Evolutionary conservation across 2,888 invertebrate species (phyloP), one percentile per base, ranked within the genome.

Genomic region (Hemaris fuciformis): DNA sequence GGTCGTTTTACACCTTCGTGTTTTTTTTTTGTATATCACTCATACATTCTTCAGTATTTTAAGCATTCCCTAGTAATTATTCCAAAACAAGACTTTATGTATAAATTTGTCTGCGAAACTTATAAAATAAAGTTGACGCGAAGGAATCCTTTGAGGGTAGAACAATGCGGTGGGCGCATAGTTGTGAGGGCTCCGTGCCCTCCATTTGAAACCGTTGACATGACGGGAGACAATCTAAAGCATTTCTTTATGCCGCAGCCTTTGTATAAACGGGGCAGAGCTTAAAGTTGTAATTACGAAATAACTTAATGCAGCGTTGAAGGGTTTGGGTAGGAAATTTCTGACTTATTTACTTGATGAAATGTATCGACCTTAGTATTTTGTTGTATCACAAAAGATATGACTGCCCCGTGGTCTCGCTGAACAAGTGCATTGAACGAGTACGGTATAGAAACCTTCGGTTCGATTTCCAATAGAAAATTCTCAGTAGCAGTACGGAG

Each of bases 41-140:
- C n/a, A n/a, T n/a, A n/a, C n/a, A n/a, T n/a, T n/a, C n/a, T n/a
- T n/a, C n/a, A n/a, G n/a, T n/a, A n/a, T n/a, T n/a, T n/a, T n/a
- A 38, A 25, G 13, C 22, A 46, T 23, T n/a, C 5, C 3, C 4
- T 4, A 31, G 18, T 27, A 53, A 15, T 25, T 48, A 48, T 31
- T 27, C 10, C 53, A 53, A 5, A 53, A 53, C 53, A 53, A 31
- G 18, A 53, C 15, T 31, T 15, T 10, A 10, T 18, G 38, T n/a
- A 8, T 27, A 48, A 48, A 48, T 15, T 48, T 31, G 18, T 38
- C 2, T 4, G 13, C 7, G 31, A 27, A 43, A 18, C 43, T 43
- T 53, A 53, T 53, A 53, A 53, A 53, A 53, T 53, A 31, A 48
- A 53, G 53, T 53, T 27, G 10, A 53, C 23, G n/a, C 27, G 15